Base-by-base conservation (phyloP, 2,113 vertebrate species). In the Gambusia holbrooki region DNA sequence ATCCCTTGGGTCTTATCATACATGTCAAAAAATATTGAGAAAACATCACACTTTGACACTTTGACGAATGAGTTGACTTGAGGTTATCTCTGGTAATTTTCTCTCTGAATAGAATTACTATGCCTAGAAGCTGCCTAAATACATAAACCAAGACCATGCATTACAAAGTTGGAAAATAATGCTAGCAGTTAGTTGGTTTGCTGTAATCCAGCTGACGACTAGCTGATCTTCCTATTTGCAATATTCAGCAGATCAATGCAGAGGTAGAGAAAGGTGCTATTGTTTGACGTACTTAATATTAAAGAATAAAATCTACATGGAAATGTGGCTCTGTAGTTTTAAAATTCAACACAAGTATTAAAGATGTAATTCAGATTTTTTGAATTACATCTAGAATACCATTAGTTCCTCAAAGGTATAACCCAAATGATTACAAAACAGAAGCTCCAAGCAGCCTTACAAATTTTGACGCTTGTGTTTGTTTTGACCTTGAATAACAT, bases 401-500 rank as follows among this genome's bases (percentile, higher is more conserved):
- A 12, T 37, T 58, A 25, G 7, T 9, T 58, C 25, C 51, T 25
- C 0, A 11, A 58, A 58, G 2, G 7, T n/a, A 25, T 3, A n/a
- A 58, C 6, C 9, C 51, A 9, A 25, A 58, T 19, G 11, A 58
- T 11, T n/a, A n/a, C 6, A 54, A 19, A 54, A 7, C 15, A 42
- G 40, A 48, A 48, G 4, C 61, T 42, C 66, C 48, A 35, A 25
- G 28, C 67, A 29, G 37, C 32, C 62, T 48, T 27, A 48, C 80
- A 32, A 42, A 71, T 71, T 81, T 45, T 73, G 2, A 69, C 61
- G 14, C 19, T 63, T 86, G 48, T 54, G 62, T 58, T 68, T 58
- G 33, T 45, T 74, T 69, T 87, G 68, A 80, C 79, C 72, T 75
- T 73, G 70, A 45, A 68, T 12, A n/a, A 85, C 27, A 64, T 70